These are phyloP conservation scores for Haliclona indistincta DNA, from an alignment of 37 sponge, comb jelly and placozoan genomes.

Conservation along the genomic window DNA sequence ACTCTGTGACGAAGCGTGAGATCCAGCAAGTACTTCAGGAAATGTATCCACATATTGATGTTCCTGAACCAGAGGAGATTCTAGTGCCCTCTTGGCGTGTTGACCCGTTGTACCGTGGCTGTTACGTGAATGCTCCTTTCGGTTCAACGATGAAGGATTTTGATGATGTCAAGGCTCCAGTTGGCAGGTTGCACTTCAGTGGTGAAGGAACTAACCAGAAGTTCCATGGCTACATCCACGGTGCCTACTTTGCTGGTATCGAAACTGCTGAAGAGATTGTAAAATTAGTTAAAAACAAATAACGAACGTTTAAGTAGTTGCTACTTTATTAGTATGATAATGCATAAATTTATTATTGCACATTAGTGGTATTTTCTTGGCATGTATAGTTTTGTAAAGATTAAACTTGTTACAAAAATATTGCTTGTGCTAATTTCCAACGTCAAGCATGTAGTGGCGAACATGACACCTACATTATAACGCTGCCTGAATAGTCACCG, in stretches of 20 bases:
- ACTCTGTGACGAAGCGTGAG: not conserved
- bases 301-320: too few species aligned
- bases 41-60: not conserved
- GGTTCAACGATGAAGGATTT: not conserved
- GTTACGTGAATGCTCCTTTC: slow-evolving; percentile 30
- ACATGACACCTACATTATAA: too few species aligned
- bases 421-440: too few species aligned
- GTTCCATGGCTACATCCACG: slow-evolving; percentile 27
- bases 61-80: slow-evolving; percentile 24
- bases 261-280: too few species aligned
- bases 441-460: too few species aligned
- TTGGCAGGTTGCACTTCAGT: slow-evolving; percentile 16
- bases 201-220: slow-evolving; percentile 19
- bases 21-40: not conserved
- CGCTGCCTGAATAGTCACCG: too few species aligned
- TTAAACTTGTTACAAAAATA: too few species aligned
- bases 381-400: too few species aligned
- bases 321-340: too few species aligned
- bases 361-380: too few species aligned
- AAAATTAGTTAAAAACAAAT: too few species aligned
- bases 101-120: slow-evolving; percentile 56
- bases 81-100: slow-evolving; percentile 49
- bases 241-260: slow-evolving; percentile 20
- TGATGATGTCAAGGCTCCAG: not conserved
- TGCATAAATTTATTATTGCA: too few species aligned